Conservation (phyloP, 2,797 vertebrate genomes). For the Kryptopterus vitreolus region DNA sequence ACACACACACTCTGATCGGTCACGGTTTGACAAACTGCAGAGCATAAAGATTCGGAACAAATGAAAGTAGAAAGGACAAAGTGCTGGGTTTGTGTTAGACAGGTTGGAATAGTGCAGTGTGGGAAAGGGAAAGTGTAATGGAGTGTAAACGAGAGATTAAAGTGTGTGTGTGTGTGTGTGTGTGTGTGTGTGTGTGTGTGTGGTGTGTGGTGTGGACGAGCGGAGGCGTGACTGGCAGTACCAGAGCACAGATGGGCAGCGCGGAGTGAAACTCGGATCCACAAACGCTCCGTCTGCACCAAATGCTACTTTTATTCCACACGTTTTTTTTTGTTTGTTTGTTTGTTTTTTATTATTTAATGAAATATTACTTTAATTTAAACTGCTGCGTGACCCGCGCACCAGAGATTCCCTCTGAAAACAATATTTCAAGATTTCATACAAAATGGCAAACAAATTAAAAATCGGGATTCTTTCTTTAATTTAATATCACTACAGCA, state of each 20-base stretch:
- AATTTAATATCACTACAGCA: background rate
- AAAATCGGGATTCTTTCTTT: too few relatives aligned
- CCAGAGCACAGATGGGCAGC: slow-evolving; percentile 70
- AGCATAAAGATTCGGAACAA: background rate
- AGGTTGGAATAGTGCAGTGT: slow-evolving; percentile 19
- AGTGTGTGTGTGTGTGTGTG: background rate
- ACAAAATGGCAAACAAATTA: too few relatives aligned
- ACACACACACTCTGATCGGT: background rate
- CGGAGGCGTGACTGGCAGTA: slow-evolving; percentile 60
- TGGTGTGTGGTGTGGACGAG: too few relatives aligned
- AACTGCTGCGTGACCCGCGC: background rate
- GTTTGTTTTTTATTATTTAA: background rate
- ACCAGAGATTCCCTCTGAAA: background rate
- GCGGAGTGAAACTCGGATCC: slow-evolving; percentile 46
- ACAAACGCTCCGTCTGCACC: slow-evolving; percentile 38
- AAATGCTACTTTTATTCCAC: slow-evolving; percentile 33
- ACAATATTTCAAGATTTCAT: too few relatives aligned
- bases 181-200: slow-evolving; percentile 28
- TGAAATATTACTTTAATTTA: background rate
- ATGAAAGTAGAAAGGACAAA: background rate
- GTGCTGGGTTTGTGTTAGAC: slow-evolving; percentile 16
- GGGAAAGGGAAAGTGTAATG: slow-evolving; percentile 19
- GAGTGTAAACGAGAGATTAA: slow-evolving; percentile 21
- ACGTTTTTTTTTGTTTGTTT: background rate
- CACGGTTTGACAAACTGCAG: background rate